Conservation (phyloP, 2,888 invertebrate species). For the Drosophila percnosoma region DNA sequence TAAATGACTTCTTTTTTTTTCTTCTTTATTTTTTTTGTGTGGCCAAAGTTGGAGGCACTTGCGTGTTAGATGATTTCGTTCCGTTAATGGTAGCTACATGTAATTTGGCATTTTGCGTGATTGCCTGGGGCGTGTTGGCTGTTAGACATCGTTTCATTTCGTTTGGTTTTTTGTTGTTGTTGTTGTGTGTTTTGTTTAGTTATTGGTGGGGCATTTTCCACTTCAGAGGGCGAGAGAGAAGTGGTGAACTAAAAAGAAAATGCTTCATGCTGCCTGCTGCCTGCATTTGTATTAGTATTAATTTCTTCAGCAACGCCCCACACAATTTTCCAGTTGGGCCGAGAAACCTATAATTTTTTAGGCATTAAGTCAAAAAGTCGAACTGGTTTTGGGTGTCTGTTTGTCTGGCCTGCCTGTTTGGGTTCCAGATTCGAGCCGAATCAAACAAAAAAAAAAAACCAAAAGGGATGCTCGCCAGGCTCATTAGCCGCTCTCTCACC, state of each 20-base stretch:
- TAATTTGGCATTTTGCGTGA: slow-evolving; percentile 82
- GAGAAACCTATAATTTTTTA: slow-evolving; percentile 74
- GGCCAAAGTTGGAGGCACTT: slow-evolving; percentile 43
- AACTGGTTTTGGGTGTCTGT: slow-evolving; percentile 70
- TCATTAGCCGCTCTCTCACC: slow-evolving; percentile 71
- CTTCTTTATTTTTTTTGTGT: neutral
- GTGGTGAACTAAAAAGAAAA: slow-evolving; percentile 50
- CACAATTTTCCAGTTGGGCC: slow-evolving; percentile 69
- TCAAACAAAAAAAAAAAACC: slow-evolving; percentile 55
- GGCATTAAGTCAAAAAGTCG: slow-evolving; percentile 68
- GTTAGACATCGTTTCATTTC: slow-evolving; percentile 47
- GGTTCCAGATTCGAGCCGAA: slow-evolving; percentile 14
- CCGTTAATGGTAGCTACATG: slow-evolving; percentile 70
- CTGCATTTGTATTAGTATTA: slow-evolving; percentile 67
- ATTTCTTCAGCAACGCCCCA: slow-evolving; percentile 74
- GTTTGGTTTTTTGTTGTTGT: slow-evolving; percentile 30
- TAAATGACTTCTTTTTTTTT: slow-evolving; percentile 68
- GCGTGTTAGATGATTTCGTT: slow-evolving; percentile 77
- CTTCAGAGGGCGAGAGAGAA: slow-evolving; percentile 12
- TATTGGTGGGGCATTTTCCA: slow-evolving; percentile 61
- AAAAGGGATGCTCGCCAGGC: slow-evolving; percentile 61
- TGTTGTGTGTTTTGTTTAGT: slow-evolving; percentile 20
- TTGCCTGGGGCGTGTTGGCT: slow-evolving; percentile 80
- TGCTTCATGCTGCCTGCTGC: slow-evolving; percentile 64
- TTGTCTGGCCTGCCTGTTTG: slow-evolving; percentile 39